Percentiles rank a stretch among this genome's conserved stretches.
Conservation (phyloP, 2,797 vertebrate species). For the Myotis findleyi region DNA sequence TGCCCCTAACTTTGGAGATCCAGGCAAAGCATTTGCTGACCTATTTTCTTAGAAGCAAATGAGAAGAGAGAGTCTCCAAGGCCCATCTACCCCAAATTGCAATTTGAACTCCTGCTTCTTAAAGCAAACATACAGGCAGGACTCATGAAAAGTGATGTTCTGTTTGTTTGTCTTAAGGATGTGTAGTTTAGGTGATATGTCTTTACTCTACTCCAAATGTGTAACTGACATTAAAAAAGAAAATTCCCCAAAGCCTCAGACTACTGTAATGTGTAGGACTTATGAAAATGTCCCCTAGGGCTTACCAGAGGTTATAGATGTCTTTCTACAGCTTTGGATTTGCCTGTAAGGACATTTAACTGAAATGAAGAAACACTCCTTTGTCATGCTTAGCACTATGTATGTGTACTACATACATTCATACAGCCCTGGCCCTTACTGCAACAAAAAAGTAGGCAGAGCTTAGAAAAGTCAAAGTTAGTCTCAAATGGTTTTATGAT, state of each 20-base stretch:
- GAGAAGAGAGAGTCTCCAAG: background rate
- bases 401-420: background rate
- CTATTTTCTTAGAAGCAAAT: conserved; percentile 2
- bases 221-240: background rate
- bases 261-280: background rate
- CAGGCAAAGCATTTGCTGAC: background rate
- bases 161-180: background rate
- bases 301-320: background rate
- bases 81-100: background rate
- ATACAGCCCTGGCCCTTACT: background rate
- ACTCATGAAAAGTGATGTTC: background rate
- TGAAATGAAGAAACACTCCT: background rate
- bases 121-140: background rate
- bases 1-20: background rate
- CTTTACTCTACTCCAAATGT: conserved; percentile 35
- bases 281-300: background rate
- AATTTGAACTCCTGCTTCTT: conserved; percentile 24
- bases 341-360: background rate
- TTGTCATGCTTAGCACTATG: background rate
- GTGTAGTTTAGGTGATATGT: background rate
- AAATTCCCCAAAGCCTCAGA: background rate
- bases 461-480: background rate
- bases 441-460: background rate
- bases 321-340: background rate
- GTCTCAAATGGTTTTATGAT: background rate